Conservation (phyloP, 2,888 invertebrate species). For the Cantharis nigra region DNA sequence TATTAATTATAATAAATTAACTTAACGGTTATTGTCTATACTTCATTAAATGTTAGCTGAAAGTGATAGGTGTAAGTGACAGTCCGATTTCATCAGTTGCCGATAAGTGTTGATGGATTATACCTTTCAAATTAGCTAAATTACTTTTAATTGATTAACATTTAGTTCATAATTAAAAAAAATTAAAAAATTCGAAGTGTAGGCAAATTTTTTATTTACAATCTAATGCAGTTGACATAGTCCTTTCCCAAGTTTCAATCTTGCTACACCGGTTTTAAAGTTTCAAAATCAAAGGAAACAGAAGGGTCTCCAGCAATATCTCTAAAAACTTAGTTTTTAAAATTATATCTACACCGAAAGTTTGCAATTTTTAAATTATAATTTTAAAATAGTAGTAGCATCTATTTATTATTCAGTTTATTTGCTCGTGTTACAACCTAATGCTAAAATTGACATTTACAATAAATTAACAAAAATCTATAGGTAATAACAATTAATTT, state of each 20-base stretch:
- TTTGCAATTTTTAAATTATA: not conserved
- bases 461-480: not conserved
- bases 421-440: not conserved
- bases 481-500: not conserved
- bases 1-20: conserved; percentile 5
- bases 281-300: not conserved
- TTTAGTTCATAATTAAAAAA: not conserved
- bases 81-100: not conserved
- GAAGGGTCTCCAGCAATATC: not conserved
- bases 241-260: not conserved
- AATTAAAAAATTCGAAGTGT: not conserved
- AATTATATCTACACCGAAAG: not conserved
- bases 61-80: conserved; percentile 1
- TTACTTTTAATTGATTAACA: not conserved
- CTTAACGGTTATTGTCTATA: not conserved
- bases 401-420: not conserved
- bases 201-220: not conserved
- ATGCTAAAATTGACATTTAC: not conserved
- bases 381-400: not conserved
- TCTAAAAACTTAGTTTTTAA: not conserved
- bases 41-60: not conserved
- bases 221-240: not conserved
- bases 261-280: not conserved
- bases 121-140: not conserved
- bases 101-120: not conserved